Percentiles rank a stretch among this genome's conserved stretches.
These are phyloP conservation scores for Bombus confusus DNA, from an alignment of 1,140 invertebrate genomes.

Conservation along the genomic window DNA sequence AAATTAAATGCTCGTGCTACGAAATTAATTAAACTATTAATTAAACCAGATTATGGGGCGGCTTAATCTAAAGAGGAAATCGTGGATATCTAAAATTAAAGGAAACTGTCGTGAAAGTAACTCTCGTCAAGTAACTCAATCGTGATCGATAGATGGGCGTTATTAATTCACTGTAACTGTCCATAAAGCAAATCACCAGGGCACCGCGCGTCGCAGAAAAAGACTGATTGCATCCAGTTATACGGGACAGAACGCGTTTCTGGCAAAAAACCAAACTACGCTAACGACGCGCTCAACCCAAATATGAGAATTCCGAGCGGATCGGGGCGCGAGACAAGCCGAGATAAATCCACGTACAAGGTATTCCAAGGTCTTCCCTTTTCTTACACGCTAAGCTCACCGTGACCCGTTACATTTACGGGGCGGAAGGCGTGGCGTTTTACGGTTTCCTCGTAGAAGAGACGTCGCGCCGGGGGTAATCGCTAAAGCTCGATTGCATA, in stretches of 20 bases:
- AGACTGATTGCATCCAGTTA: not conserved
- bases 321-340: not conserved
- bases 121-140: not conserved
- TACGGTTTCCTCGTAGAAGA: constrained; percentile 41
- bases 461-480: not conserved
- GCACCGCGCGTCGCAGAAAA: not conserved
- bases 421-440: constrained; percentile 44
- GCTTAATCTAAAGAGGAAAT: no score
- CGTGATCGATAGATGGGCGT: not conserved
- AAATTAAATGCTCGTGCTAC: not conserved
- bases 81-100: not conserved
- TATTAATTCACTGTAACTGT: constrained; percentile 3
- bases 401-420: constrained; percentile 48
- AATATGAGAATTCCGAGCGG: constrained; percentile 21
- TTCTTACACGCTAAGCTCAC: constrained; percentile 45
- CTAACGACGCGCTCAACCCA: constrained; percentile 15
- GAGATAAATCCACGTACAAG: constrained; percentile 29
- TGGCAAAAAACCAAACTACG: not conserved
- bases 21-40: not conserved
- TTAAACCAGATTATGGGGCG: not conserved
- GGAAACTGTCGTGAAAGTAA: not conserved
- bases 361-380: constrained; percentile 50
- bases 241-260: not conserved
- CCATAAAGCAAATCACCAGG: not conserved
- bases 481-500: constrained; percentile 42